Evolutionary conservation across 2,797 vertebrate species (phyloP), one percentile per base, ranked within the genome.

Genomic region (Melanotaenia pygmaea): DNA sequence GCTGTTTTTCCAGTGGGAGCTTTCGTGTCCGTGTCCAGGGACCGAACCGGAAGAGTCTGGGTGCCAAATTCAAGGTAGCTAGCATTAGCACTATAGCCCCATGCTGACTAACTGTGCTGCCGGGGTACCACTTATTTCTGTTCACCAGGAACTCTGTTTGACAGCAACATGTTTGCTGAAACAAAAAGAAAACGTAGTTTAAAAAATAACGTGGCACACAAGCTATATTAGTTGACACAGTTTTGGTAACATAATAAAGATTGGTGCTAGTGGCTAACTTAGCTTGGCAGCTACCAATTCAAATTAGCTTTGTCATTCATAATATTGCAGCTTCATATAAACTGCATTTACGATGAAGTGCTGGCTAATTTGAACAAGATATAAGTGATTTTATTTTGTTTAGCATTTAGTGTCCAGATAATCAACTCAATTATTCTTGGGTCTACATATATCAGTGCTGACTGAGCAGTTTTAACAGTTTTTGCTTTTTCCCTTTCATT

Each of bases 21-120:
- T 2, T 98, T 99, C 86, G 96, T 98, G 59, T 99, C 98, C 0
- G 98, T 97, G 63, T 99, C 98, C 40, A 95, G 98, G 85, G 98
- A 99, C 89, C 95, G 96, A 76, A 98, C 96, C 38, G 96, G 96
- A 75, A 96, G 96, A 77, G 93, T 99, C 72, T 99, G 98, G 98
- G 94, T 93, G 5, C 97, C 97, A 3, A 94, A 96, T 92, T 93
- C 92, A 70, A 94, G 97, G 98, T 99, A 82, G 79, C 72, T 80
- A 84, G 58, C 74, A 28, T 70, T 80, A 83, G 59, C 75, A 34
- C 65, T 77, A 3, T n/a, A 82, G 81, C 72, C 7, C 80, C 28
- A 47, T 77, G 45, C 47, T 59, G 34, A 64, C 62, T 79, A 68
- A 80, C n/a, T 59, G 2, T 51, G 18, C 2, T 45, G 35, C 5